Percentiles rank a stretch among this genome's conserved stretches.
These are phyloP conservation scores for Dryobota labecula DNA, from an alignment of 2,888 invertebrate species.

Conservation along the genomic window DNA sequence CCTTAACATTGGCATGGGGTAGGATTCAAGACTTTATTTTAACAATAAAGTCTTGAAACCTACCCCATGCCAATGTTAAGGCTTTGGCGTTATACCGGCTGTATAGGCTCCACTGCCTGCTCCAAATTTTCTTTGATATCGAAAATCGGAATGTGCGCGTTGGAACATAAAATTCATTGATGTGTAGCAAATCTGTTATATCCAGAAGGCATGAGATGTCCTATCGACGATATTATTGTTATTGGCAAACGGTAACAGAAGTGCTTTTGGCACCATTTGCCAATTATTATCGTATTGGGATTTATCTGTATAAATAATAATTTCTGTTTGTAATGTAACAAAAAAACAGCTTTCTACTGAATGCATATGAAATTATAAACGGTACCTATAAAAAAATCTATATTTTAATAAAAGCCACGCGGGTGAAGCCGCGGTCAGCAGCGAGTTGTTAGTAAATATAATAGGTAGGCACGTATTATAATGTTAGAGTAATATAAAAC, in stretches of 20 bases:
- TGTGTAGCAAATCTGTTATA: slow-evolving; percentile 46
- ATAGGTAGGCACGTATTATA: background rate
- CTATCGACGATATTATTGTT: slow-evolving; percentile 38
- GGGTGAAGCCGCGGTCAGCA: no score
- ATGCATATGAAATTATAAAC: no score
- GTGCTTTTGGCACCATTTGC: slow-evolving; percentile 34
- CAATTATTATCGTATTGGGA: slow-evolving; percentile 30
- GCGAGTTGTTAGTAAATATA: slow-evolving; percentile 21
- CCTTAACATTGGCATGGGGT: slow-evolving; percentile 33
- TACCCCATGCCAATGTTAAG: no score
- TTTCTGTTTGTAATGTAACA: no score
- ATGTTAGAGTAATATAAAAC: background rate
- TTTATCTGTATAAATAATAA: no score
- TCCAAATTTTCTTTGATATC: slow-evolving; percentile 48
- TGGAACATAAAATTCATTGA: slow-evolving; percentile 47
- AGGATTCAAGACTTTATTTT: slow-evolving; percentile 61
- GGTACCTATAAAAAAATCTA: no score
- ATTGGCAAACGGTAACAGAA: slow-evolving; percentile 24
- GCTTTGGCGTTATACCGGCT: slow-evolving; percentile 51
- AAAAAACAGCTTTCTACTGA: no score
- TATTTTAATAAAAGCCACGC: no score
- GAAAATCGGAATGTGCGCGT: slow-evolving; percentile 37
- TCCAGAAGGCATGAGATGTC: slow-evolving; percentile 27
- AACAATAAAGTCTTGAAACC: no score
- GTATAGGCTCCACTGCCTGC: slow-evolving; percentile 2